Conservation (phyloP, 2,797 vertebrate species). For the Taeniopygia guttata region DNA sequence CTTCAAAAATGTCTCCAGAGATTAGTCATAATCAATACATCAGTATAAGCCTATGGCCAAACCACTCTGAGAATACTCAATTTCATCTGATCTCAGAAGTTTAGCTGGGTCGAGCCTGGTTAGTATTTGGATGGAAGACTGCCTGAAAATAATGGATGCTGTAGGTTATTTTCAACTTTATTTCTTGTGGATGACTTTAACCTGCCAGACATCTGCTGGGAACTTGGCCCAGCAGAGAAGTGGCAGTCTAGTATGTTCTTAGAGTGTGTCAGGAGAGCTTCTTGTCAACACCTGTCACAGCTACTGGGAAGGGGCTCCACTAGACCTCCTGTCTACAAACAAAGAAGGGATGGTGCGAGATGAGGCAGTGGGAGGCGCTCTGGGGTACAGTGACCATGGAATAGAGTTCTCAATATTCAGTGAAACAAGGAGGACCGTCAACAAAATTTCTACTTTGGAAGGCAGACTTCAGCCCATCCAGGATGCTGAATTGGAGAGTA, state of each 20-base stretch:
- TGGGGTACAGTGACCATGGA: background rate
- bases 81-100: background rate
- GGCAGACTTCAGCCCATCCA: background rate
- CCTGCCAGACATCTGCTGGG: background rate
- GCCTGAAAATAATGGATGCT: background rate
- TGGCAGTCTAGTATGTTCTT: background rate
- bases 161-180: background rate
- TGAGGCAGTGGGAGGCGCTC: background rate
- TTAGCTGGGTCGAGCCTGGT: background rate
- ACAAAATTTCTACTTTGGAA: background rate
- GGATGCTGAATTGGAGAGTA: fast-evolving
- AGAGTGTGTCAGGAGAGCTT: background rate
- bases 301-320: background rate
- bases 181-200: background rate
- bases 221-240: background rate
- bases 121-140: background rate
- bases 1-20: background rate
- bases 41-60: background rate
- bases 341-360: background rate
- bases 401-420: no score
- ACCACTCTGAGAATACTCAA: fast-evolving
- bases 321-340: background rate
- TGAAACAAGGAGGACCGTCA: background rate
- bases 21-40: background rate
- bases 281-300: background rate